phyloP scores from a whole-genome alignment of 2,888 invertebrate species.

The Lydus trimaculatus region DNA sequence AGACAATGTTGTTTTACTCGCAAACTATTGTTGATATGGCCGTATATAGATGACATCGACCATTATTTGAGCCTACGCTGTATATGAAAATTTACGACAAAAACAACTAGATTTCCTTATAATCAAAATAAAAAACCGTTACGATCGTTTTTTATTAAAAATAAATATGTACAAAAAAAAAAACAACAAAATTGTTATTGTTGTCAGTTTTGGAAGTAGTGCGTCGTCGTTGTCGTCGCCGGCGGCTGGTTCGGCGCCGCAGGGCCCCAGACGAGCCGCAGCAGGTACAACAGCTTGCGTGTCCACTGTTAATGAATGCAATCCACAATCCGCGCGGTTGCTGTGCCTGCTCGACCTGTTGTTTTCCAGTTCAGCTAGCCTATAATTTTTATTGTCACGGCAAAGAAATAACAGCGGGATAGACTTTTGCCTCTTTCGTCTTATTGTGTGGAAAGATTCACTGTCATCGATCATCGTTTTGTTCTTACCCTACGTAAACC shows the following conservation, averaged over 20 bases:
- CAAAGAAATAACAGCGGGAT: conserved; percentile 65
- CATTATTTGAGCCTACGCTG: background rate
- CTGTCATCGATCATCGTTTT: conserved; percentile 56
- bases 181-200: background rate
- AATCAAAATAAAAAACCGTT: background rate
- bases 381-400: conserved; percentile 71
- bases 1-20: background rate
- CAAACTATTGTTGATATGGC: conserved; percentile 4
- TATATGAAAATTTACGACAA: background rate
- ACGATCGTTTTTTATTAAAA: no score
- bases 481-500: conserved; percentile 31
- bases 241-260: conserved; percentile 32
- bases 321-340: conserved; percentile 63
- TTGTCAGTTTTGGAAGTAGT: background rate
- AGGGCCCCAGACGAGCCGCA: conserved; percentile 28
- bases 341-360: conserved; percentile 63
- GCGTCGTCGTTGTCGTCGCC: background rate
- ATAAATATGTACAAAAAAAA: no score
- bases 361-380: conserved; percentile 69
- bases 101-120: background rate
- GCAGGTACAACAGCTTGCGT: conserved; percentile 57
- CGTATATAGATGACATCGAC: background rate
- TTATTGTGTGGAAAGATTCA: conserved; percentile 55
- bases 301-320: conserved; percentile 67
- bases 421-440: conserved; percentile 55